Evolutionary conservation across 92 coral and sea anemone species (phyloP).

Genomic region (Porites evermanni): DNA sequence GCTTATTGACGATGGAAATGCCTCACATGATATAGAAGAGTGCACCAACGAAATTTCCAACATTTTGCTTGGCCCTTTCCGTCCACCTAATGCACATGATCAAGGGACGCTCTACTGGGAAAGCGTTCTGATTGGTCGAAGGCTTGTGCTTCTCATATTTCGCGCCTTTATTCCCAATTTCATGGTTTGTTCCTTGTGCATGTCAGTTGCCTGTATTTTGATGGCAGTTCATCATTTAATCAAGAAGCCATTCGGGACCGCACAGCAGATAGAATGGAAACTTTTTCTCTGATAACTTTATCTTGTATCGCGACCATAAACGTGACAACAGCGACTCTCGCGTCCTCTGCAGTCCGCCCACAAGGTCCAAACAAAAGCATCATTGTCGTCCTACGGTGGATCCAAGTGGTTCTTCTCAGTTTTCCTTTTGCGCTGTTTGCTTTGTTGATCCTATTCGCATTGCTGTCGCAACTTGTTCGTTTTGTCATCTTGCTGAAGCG

Average conservation of each 20-base stretch:
- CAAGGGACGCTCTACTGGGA: constrained; percentile 72
- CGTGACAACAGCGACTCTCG: constrained; percentile 30
- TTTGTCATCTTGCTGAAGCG: constrained; percentile 25
- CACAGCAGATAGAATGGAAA: constrained; percentile 29
- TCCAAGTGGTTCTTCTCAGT: constrained; percentile 41
- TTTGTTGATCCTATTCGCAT: constrained; percentile 8
- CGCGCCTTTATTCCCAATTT: constrained; percentile 49
- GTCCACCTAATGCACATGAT: constrained; percentile 43
- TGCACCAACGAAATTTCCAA: constrained; percentile 48
- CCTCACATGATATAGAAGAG: background rate
- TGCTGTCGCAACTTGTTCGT: constrained; percentile 47
- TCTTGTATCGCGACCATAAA: constrained; percentile 37
- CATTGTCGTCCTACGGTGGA: constrained; percentile 34
- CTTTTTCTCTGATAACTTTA: constrained; percentile 19
- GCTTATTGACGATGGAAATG: background rate
- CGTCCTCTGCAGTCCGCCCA: constrained; percentile 31
- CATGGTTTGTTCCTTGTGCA: constrained; percentile 51
- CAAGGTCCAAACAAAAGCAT: constrained; percentile 19
- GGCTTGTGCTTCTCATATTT: constrained; percentile 54
- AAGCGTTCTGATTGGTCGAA: constrained; percentile 67
- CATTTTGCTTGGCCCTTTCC: constrained; percentile 62
- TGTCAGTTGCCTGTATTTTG: constrained; percentile 55
- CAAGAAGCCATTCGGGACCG: constrained; percentile 48
- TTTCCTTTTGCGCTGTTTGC: constrained; percentile 39
- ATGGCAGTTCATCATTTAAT: constrained; percentile 43